Base-by-base conservation (phyloP, 2,797 vertebrate species). In the Melanotaenia boesemani region DNA sequence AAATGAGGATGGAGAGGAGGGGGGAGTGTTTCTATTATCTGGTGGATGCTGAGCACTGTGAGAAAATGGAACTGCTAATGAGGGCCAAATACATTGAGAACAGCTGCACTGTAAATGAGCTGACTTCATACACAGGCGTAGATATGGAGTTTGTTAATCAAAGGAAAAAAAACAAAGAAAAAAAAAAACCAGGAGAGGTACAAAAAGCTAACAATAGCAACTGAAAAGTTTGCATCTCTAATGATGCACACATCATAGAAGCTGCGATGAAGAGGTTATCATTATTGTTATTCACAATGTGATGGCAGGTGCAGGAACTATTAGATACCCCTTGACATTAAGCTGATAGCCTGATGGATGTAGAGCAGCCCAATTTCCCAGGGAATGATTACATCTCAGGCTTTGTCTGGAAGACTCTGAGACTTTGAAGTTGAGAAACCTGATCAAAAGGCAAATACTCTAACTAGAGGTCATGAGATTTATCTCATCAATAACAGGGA, bases 51-150 rank as follows among this genome's bases (percentile, higher is more conserved):
- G 41, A 59, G 80, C 52, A 67, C 75, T 87, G 83, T 86, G 86
- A 84, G 84, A 81, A 83, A 88, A 82, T 61, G 61, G 60, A 78
- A 50, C 82, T 72, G 90, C 83, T 91, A 91, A 92, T 86, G 78
- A 93, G 88, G 78, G 74, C 84, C 86, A 79, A 83, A 79, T n/a
- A 56, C 75, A 74, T 46, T 1, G 55, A 66, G 77, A 76, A 73
- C 70, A 81, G 89, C 81, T 77, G 79, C 72, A 82, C 85, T 71
- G 81, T 57, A 84, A 83, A 87, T 76, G 85, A 88, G 88, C 77
- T 74, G 86, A 88, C 81, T 87, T 87, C 61, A 75, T 74, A 83
- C 72, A 66, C 72, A 58, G 77, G 83, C 50, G 73, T 1, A 54
- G 71, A 71, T 60, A 74, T 69, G 72, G 61, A 80, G 84, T 91